Evolutionary conservation across 1,140 invertebrate species (phyloP), one percentile per base, ranked within the genome.

Genomic region (Procambarus clarkii): DNA sequence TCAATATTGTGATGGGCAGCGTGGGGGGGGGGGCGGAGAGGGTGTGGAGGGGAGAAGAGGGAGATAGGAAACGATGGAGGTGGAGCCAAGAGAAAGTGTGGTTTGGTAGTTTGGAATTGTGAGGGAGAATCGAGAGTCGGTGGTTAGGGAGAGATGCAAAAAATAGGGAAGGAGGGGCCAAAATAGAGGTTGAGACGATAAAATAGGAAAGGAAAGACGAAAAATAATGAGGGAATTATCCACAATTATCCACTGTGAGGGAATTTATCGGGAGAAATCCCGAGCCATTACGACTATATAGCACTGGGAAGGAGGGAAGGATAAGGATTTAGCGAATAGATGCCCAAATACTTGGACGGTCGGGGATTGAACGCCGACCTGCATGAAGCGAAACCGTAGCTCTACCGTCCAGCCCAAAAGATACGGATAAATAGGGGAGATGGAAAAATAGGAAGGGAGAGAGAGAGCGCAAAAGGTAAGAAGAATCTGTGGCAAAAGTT

Each of bases 1-100:
- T 91, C 88, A 91, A 91, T 91, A 91, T 91, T 91, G 88, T 91
- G 88, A 91, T 91, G 88, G 88, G 82, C 88, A 91, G 88, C 74
- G 58, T 7, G 15, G 81, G 71, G 74, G 54, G 34, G 79, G 64
- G 60, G 64, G 64, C 44, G 46, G 79, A 45, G 45, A 54, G 34
- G 84, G 45, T 24, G 69, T 46, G 69, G 74, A 78, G 84, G 84
- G 48, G 84, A 60, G 71, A 34, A 18, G n/a, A 13, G 24, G 64
- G 11, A 15, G 18, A 21, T 77, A 69, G 18, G 46, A 18, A 71
- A 78, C 24, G 21, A 24, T 2, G 7, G 3, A 48, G 9, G 11
- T n/a, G 9, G 9, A 50, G 78, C 21, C 2, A 71, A 45, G 50
- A 21, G 58, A 9, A 18, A 13, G 1, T 21, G 11, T 8, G 13